Evolutionary conservation across 1,140 invertebrate genomes (phyloP).

Genomic region (Drosophila nigromelanica): DNA sequence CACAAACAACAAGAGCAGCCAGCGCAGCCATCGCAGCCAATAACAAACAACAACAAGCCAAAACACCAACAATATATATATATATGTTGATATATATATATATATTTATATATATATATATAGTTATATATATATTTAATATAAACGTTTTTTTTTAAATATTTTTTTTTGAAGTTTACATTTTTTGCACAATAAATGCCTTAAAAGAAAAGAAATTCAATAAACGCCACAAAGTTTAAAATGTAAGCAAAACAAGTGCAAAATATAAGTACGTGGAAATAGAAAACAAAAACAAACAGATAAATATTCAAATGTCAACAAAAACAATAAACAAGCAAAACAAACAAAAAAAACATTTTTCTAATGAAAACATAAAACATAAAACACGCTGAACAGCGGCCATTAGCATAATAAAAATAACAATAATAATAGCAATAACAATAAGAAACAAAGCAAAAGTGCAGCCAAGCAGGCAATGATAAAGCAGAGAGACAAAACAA

Average conservation of each 20-base stretch:
- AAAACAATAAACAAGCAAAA: constrained; percentile 15
- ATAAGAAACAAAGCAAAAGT: constrained; percentile 15
- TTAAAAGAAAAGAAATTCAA: constrained; percentile 17
- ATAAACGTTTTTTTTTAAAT: constrained; percentile 32
- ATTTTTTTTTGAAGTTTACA: constrained; percentile 45
- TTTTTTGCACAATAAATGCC: constrained; percentile 42
- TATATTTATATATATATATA: constrained; percentile 14
- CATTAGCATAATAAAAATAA: constrained; percentile 34
- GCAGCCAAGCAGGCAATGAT: constrained; percentile 25
- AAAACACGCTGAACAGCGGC: constrained; percentile 7
- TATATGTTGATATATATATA: background rate
- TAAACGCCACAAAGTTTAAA: background rate
- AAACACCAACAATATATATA: constrained; percentile 1
- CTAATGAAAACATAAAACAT: constrained; percentile 15
- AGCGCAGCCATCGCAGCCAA: constrained; percentile 28
- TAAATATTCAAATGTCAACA: background rate
- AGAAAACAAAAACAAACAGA: constrained; percentile 18
- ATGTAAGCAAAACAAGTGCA: constrained; percentile 16
- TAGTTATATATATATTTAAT: constrained; percentile 12
- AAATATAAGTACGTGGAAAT: background rate
- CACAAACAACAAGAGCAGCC: constrained; percentile 45
- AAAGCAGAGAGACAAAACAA: constrained; percentile 14
- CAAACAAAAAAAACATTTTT: constrained; percentile 1
- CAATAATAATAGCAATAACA: constrained; percentile 41
- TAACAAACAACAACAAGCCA: constrained; percentile 15